Conservation (phyloP, 2,888 invertebrate genomes). For the Dioctria linearis region DNA sequence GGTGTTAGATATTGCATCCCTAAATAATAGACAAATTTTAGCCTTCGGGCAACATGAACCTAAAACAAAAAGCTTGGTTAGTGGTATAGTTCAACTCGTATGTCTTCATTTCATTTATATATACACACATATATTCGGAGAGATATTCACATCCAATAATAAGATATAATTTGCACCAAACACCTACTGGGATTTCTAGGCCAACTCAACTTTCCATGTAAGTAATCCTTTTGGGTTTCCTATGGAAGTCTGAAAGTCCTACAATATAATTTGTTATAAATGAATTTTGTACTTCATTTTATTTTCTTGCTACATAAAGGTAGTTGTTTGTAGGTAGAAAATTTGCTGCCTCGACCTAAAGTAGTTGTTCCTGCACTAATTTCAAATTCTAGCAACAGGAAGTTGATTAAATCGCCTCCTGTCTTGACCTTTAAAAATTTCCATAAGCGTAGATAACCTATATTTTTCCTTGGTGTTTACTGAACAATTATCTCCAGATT, state of each 20-base stretch:
- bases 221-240: constrained; percentile 15
- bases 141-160: background rate
- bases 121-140: too few relatives aligned
- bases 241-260: background rate
- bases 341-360: too few relatives aligned
- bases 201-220: background rate
- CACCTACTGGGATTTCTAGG: background rate
- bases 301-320: background rate
- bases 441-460: too few relatives aligned
- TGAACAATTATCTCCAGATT: too few relatives aligned
- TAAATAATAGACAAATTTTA: constrained; percentile 43
- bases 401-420: too few relatives aligned
- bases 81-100: constrained; percentile 36
- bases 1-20: constrained; percentile 37
- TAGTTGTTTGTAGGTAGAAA: too few relatives aligned
- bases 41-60: constrained; percentile 1
- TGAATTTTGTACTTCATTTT: constrained; percentile 21
- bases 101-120: too few relatives aligned
- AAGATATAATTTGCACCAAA: constrained; percentile 28
- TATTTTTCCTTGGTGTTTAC: too few relatives aligned
- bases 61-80: background rate
- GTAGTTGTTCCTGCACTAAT: too few relatives aligned
- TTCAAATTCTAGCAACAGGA: too few relatives aligned
- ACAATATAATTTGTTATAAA: background rate
- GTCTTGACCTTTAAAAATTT: too few relatives aligned